These are phyloP conservation scores for Caenorhabditis sp. DNA, from an alignment of 2,888 invertebrate genomes.

Conservation along the genomic window DNA sequence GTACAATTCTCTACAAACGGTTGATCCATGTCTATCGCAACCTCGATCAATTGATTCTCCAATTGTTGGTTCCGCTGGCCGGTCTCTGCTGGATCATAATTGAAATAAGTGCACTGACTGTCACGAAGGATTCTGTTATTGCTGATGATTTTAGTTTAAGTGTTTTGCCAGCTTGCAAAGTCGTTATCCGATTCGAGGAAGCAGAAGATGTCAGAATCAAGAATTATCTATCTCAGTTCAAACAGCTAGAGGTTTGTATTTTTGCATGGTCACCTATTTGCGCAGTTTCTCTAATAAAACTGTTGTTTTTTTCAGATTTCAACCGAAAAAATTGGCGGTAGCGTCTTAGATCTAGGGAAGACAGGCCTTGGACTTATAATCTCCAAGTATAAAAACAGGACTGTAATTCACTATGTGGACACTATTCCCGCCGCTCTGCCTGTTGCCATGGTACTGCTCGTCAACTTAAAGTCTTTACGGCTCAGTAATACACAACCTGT, in stretches of 20 bases:
- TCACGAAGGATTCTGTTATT: too few relatives aligned
- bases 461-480: slow-evolving; percentile 29
- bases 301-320: too few relatives aligned
- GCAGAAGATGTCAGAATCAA: slow-evolving; percentile 1
- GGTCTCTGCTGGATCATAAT: neutral
- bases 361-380: slow-evolving; percentile 25
- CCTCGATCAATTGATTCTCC: slow-evolving; percentile 24
- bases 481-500: slow-evolving; percentile 14
- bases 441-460: slow-evolving; percentile 27
- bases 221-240: slow-evolving; percentile 20
- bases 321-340: slow-evolving; percentile 15
- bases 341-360: slow-evolving; percentile 23
- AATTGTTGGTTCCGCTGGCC: slow-evolving; percentile 12
- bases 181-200: slow-evolving; percentile 32
- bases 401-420: slow-evolving; percentile 27
- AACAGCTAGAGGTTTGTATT: slow-evolving; percentile 10
- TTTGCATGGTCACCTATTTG: too few relatives aligned
- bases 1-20: slow-evolving; percentile 25
- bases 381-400: slow-evolving; percentile 1
- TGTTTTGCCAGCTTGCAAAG: too few relatives aligned
- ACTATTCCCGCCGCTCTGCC: slow-evolving; percentile 14
- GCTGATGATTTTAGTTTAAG: too few relatives aligned
- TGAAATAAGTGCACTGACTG: neutral
- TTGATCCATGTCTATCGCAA: slow-evolving; percentile 33
- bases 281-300: too few relatives aligned